These are phyloP conservation scores for Ursus arctos DNA, from an alignment of 2,113 vertebrate species.

Conservation along the genomic window DNA sequence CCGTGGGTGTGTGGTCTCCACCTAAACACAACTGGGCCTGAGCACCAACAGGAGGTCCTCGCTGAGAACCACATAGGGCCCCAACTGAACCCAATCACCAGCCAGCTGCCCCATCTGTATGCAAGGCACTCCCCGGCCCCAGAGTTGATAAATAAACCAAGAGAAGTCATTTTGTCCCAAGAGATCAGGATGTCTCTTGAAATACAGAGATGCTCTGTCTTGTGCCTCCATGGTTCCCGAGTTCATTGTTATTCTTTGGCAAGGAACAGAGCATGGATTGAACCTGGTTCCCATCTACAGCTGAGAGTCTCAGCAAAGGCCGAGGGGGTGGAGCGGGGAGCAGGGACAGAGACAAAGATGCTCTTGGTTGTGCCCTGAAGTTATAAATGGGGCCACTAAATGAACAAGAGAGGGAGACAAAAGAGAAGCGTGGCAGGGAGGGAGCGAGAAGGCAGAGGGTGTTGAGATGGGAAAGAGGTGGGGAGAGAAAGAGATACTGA, in stretches of 20 bases:
- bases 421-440: constrained; percentile 10
- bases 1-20: background rate
- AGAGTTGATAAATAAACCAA: constrained; percentile 87
- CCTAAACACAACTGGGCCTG: background rate
- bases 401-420: constrained; percentile 64
- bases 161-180: constrained; percentile 86
- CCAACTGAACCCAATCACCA: background rate
- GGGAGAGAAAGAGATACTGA: constrained; percentile 65
- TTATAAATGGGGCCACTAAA: constrained; percentile 80
- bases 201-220: constrained; percentile 88
- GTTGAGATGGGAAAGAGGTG: background rate
- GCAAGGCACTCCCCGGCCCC: constrained; percentile 54
- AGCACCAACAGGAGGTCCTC: background rate
- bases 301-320: constrained; percentile 56
- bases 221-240: background rate
- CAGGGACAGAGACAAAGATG: constrained; percentile 69
- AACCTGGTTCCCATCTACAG: constrained; percentile 84
- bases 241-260: constrained; percentile 80
- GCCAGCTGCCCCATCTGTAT: constrained; percentile 86
- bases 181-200: constrained; percentile 82
- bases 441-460: background rate
- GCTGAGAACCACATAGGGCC: background rate
- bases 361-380: constrained; percentile 54
- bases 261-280: constrained; percentile 88
- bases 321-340: background rate